Percentiles rank a stretch among this genome's conserved stretches.
Evolutionary conservation across 92 coral and sea anemone genomes (phyloP).

Genomic region (Palythoa grandis): DNA sequence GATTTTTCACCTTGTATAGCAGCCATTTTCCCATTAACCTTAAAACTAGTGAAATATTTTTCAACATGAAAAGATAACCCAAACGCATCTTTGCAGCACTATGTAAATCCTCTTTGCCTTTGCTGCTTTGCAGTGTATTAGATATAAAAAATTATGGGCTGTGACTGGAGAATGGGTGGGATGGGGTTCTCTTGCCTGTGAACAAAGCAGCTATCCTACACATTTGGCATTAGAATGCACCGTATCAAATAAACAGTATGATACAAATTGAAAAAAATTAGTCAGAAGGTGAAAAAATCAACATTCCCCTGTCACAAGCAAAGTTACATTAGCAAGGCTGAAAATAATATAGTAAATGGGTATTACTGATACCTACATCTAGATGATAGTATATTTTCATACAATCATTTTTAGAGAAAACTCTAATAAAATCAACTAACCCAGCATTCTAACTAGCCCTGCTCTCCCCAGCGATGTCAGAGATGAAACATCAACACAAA

Average conservation of each 20-base stretch:
- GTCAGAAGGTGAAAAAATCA: not conserved
- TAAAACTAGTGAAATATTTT: conserved; percentile 9
- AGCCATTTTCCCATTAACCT: conserved; percentile 11
- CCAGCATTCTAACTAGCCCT: not conserved
- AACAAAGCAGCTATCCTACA: not conserved
- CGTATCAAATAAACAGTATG: not conserved
- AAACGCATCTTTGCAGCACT: not conserved
- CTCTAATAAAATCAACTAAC: not conserved
- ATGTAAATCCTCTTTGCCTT: not conserved
- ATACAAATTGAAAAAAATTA: not conserved
- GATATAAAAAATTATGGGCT: not conserved
- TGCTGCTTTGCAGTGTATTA: not conserved
- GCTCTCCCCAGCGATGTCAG: not conserved
- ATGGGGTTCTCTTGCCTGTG: conserved; percentile 8
- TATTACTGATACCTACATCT: too few relatives aligned
- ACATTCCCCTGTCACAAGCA: not conserved
- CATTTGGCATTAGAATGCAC: not conserved
- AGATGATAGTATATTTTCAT: too few relatives aligned
- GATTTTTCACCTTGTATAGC: too few relatives aligned
- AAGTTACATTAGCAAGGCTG: not conserved
- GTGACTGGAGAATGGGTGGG: not conserved
- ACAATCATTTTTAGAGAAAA: not conserved
- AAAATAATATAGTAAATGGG: not conserved
- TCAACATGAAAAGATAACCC: not conserved
- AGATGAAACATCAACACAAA: not conserved